Evolutionary conservation across 2,113 vertebrate species (phyloP), one percentile per base, ranked within the genome.

Genomic region (Pipa parva): DNA sequence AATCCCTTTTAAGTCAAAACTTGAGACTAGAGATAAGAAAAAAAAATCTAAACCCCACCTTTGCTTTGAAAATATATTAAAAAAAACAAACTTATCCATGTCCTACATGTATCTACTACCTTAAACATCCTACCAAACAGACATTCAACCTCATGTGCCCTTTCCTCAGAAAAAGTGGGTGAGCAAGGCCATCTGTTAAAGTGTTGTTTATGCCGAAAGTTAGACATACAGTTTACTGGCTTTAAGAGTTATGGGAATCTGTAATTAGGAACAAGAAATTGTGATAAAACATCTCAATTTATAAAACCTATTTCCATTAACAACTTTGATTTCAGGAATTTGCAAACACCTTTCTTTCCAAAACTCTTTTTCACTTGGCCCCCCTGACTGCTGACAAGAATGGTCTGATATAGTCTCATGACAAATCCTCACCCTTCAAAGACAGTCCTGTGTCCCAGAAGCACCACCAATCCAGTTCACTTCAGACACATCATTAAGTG

Each of bases 1-100:
- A 70, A 70, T 61, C 66, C 8, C 58, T 70, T 61, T 60, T 15
- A 70, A 45, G 57, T 60, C 24, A 42, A 39, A 13, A 22, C 31
- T 13, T 8, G 17, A 39, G 25, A 18, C 39, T 29, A 33, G 10
- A 54, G 31, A 28, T 51, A 25, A 28, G 13, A 48, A 6, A 61
- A 13, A 21, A 2, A 28, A 61, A 37, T 21, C 3, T 29, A 7
- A 22, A 55, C 12, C 10, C 25, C 36, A 24, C 7, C 24, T n/a
- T 7, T 25, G 24, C 22, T 13, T 25, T 26, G 5, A 17, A 18
- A 3, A n/a, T 55, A 29, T 55, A 55, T n/a, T n/a, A n/a, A n/a
- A n/a, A n/a, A n/a, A n/a, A n/a, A n/a, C n/a, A n/a, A n/a, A n/a
- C n/a, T n/a, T n/a, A n/a, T n/a, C n/a, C n/a, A n/a, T n/a, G n/a